A percentile compares a stretch with the other conserved stretches of the same genome.
Conservation (phyloP, 2,797 vertebrate genomes). For the Parotocinclus haroldoi region DNA sequence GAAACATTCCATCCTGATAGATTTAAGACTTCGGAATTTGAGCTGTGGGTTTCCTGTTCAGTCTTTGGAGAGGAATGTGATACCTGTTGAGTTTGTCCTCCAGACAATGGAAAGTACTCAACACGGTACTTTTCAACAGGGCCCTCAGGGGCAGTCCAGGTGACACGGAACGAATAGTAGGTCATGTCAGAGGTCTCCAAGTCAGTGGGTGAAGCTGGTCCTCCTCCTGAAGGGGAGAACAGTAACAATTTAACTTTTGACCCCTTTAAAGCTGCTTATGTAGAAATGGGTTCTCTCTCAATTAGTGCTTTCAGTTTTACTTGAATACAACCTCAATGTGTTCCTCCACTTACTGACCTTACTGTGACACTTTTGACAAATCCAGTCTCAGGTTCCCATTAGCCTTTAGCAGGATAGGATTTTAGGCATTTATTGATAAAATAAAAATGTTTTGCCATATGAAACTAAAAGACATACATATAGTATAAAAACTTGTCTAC, state of each 20-base stretch:
- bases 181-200: constrained; percentile 90
- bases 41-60: neutral
- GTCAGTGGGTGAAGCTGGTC: constrained; percentile 80
- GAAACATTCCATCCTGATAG: constrained; percentile 6
- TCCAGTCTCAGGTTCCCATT: neutral
- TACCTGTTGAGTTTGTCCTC: constrained; percentile 81
- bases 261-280: neutral
- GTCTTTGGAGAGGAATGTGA: constrained; percentile 28
- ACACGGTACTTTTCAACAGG: constrained; percentile 89
- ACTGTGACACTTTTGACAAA: neutral
- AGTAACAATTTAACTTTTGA: constrained; percentile 31
- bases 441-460: neutral
- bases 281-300: neutral
- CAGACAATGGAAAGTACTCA: constrained; percentile 83
- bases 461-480: too few species aligned
- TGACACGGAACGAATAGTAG: constrained; percentile 84
- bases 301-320: neutral
- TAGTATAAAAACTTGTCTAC: too few species aligned
- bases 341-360: neutral
- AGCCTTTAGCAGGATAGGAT: neutral
- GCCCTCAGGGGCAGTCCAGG: constrained; percentile 83
- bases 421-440: neutral
- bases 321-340: neutral
- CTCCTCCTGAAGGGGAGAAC: constrained; percentile 58
- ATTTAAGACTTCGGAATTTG: neutral